Percentiles rank a stretch among this genome's conserved stretches.
Evolutionary conservation across 1,140 invertebrate genomes (phyloP).

Genomic region (Ylistrum balloti): DNA sequence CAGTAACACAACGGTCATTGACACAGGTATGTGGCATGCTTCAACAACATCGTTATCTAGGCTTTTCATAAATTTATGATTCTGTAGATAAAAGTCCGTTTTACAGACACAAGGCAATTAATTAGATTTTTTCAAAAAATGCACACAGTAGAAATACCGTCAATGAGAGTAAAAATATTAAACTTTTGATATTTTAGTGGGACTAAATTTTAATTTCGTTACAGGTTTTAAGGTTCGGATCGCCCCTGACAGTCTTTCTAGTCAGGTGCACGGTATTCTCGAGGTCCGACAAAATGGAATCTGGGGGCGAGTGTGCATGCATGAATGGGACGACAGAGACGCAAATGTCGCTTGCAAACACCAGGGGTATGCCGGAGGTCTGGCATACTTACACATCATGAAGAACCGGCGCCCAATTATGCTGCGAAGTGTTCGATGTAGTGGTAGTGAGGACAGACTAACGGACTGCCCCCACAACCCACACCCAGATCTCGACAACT

Average conservation of each 20-base stretch:
- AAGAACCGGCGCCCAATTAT: slow-evolving; percentile 70
- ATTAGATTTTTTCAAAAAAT: too few relatives aligned
- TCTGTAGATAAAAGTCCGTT: too few relatives aligned
- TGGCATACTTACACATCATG: slow-evolving; percentile 70
- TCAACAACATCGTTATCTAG: too few relatives aligned
- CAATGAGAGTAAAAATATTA: too few relatives aligned
- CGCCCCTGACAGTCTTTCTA: slow-evolving; percentile 65
- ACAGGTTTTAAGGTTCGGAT: slow-evolving; percentile 70
- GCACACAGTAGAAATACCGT: too few relatives aligned
- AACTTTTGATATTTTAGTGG: too few relatives aligned
- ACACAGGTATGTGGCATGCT: slow-evolving; percentile 58
- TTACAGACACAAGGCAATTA: too few relatives aligned
- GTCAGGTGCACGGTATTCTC: slow-evolving; percentile 69
- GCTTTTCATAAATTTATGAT: too few relatives aligned
- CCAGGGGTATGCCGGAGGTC: slow-evolving; percentile 69
- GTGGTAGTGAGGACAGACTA: slow-evolving; percentile 62
- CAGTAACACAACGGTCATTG: slow-evolving; percentile 59
- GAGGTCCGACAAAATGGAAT: slow-evolving; percentile 71
- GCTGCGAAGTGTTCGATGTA: slow-evolving; percentile 66
- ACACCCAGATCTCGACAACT: slow-evolving; percentile 63
- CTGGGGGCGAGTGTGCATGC: slow-evolving; percentile 75
- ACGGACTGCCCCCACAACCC: slow-evolving; percentile 58
- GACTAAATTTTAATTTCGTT: too few relatives aligned
- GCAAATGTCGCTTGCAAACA: slow-evolving; percentile 74
- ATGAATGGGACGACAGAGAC: slow-evolving; percentile 69